Conservation (phyloP, 23 tunicate species). For the Ciona savignyi region DNA sequence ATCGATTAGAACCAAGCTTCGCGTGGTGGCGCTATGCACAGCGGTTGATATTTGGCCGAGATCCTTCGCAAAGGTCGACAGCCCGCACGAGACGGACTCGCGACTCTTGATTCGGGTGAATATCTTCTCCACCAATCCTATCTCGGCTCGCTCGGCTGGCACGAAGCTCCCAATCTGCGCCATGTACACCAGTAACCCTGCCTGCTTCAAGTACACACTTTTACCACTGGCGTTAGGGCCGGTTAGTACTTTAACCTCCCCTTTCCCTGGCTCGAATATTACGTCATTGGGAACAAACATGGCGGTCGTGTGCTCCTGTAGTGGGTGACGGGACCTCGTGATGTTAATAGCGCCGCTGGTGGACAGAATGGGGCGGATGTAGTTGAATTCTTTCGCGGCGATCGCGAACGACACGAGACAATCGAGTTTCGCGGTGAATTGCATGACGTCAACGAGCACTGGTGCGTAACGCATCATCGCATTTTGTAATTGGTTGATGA, state of each 20-base stretch:
- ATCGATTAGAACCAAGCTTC: constrained; percentile 59
- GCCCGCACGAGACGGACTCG: constrained; percentile 52
- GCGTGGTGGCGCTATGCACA: constrained; percentile 12
- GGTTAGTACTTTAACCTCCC: constrained; percentile 51
- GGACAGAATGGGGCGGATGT: constrained; percentile 37
- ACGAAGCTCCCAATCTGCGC: constrained; percentile 78
- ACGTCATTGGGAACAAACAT: constrained; percentile 80
- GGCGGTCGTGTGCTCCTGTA: constrained; percentile 67
- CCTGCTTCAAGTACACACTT: constrained; percentile 86
- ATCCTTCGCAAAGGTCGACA: constrained; percentile 76
- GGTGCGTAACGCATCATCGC: constrained; percentile 18
- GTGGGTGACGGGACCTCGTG: constrained; percentile 65
- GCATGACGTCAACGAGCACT: constrained; percentile 34
- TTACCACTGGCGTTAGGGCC: constrained; percentile 97
- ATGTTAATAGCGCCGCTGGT: constrained; percentile 28
- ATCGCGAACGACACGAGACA: constrained; percentile 67
- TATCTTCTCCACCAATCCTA: constrained; percentile 36
- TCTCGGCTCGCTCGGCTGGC: constrained; percentile 60
- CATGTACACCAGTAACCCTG: constrained; percentile 80
- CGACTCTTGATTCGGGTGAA: constrained; percentile 40
- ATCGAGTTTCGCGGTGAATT: constrained; percentile 64
- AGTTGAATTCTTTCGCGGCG: constrained; percentile 60
- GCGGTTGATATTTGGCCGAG: constrained; percentile 47
- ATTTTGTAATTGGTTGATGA: constrained; percentile 56
- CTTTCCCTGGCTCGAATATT: constrained; percentile 14